phyloP scores from a whole-genome alignment of 2,888 invertebrate genomes.

The Ditylenchus weischeri region DNA sequence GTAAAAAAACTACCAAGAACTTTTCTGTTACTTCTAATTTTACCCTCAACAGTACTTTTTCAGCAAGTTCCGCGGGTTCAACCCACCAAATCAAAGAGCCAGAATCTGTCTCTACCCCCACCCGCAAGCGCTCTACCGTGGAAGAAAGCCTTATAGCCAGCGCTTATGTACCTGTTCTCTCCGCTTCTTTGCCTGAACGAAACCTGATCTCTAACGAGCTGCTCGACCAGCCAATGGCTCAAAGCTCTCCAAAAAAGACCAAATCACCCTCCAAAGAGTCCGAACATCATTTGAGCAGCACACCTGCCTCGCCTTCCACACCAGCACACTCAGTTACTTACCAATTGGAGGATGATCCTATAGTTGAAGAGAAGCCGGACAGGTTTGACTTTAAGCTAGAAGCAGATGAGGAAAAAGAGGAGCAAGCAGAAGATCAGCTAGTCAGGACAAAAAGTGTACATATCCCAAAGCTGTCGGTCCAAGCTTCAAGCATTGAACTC shows the following conservation, averaged over 20 bases:
- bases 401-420: not conserved
- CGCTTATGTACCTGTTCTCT: constrained; percentile 1
- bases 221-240: not conserved
- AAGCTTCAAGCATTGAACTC: constrained; percentile 42
- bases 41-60: no score
- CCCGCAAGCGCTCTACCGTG: no score
- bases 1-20: no score
- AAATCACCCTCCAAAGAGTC: not conserved
- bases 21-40: no score
- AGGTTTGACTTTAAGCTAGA: not conserved
- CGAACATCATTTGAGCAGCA: not conserved
- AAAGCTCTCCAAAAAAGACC: not conserved
- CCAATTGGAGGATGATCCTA: not conserved
- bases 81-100: no score
- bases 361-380: not conserved
- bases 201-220: not conserved
- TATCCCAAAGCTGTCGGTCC: constrained; percentile 45
- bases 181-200: not conserved
- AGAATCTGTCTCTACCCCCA: no score
- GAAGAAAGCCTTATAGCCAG: not conserved
- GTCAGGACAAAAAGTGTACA: constrained; percentile 41
- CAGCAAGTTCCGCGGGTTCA: no score
- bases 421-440: not conserved
- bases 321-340: not conserved
- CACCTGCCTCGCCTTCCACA: not conserved